Conservation (phyloP, 2,888 invertebrate genomes). For the Parascotia fuliginaria region DNA sequence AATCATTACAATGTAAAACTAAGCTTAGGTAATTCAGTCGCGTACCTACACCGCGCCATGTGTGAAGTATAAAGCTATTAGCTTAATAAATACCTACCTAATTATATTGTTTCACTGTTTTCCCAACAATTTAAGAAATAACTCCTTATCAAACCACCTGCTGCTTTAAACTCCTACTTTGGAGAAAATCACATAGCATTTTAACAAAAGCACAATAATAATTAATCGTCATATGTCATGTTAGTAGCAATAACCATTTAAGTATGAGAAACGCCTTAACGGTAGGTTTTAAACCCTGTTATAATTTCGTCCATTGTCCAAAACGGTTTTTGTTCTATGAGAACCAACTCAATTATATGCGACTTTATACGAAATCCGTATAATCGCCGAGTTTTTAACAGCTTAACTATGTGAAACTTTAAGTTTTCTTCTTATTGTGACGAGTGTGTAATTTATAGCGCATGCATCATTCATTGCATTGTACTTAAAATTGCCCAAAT, state of each 20-base stretch:
- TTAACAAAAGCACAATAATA: constrained; percentile 64
- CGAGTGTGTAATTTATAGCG: constrained; percentile 56
- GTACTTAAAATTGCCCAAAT: constrained; percentile 3
- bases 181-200: constrained; percentile 54
- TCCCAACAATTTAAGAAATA: constrained; percentile 39
- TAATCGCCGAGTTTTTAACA: constrained; percentile 81
- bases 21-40: constrained; percentile 18
- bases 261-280: constrained; percentile 80
- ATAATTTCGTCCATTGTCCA: constrained; percentile 84
- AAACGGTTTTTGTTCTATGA: constrained; percentile 79
- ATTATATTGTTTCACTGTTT: constrained; percentile 23
- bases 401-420: constrained; percentile 83
- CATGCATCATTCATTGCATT: constrained; percentile 25
- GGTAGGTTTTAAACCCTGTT: constrained; percentile 74
- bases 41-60: constrained; percentile 17
- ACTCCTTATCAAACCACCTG: constrained; percentile 32
- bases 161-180: constrained; percentile 30
- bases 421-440: constrained; percentile 77
- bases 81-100: constrained; percentile 8
- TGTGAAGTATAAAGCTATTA: constrained; percentile 31
- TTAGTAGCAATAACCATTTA: constrained; percentile 75
- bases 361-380: constrained; percentile 76
- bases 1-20: constrained; percentile 7
- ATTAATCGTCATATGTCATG: constrained; percentile 82
- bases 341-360: constrained; percentile 81